Evolutionary conservation across 1,140 invertebrate species (phyloP).

Genomic region (Camponotus floridanus): DNA sequence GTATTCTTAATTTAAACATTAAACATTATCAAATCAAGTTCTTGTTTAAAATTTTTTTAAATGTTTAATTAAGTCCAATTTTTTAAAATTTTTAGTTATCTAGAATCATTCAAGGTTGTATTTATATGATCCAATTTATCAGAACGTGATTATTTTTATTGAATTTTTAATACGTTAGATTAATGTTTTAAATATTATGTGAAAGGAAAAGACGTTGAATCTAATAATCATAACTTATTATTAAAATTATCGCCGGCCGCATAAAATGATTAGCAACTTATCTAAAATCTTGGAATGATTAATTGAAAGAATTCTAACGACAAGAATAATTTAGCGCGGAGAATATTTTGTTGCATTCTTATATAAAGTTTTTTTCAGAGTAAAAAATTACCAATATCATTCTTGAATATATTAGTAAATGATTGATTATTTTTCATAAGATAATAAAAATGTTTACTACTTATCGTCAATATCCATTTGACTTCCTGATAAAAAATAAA

Average conservation of each 20-base stretch:
- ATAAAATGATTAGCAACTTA: neutral
- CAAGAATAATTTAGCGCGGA: neutral
- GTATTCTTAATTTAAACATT: neutral
- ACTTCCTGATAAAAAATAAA: neutral
- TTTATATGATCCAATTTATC: too few relatives aligned
- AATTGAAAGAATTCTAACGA: slow-evolving; percentile 10
- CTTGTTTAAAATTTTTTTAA: neutral
- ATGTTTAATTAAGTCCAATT: too few relatives aligned
- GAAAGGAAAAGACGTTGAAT: too few relatives aligned
- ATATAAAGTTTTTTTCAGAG: neutral
- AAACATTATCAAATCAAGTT: neutral
- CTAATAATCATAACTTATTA: neutral
- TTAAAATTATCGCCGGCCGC: neutral
- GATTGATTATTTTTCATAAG: neutral
- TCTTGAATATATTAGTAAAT: neutral
- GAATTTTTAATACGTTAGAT: neutral
- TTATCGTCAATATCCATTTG: neutral
- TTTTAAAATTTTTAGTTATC: neutral
- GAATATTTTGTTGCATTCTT: neutral
- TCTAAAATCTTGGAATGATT: neutral
- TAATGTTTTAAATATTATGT: too few relatives aligned
- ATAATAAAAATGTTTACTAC: neutral
- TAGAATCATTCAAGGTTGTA: neutral
- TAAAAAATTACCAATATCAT: neutral
- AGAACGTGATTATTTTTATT: too few relatives aligned